These are phyloP conservation scores for Lepidurus apus DNA, from an alignment of 1,140 invertebrate species.

Conservation along the genomic window DNA sequence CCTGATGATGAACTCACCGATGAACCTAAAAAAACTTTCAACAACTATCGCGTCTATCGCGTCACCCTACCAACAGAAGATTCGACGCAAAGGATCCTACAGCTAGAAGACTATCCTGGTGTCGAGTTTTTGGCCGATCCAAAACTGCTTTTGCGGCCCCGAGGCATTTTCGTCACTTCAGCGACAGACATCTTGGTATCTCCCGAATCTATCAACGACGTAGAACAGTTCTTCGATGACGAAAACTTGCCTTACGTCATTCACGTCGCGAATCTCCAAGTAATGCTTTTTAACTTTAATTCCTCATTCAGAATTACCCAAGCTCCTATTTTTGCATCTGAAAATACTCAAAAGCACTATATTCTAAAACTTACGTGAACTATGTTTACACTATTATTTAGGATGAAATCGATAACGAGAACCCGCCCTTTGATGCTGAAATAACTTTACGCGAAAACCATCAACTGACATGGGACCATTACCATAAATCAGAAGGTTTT, in stretches of 20 bases:
- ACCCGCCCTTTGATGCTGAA: conserved; percentile 54
- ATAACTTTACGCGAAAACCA: conserved; percentile 43
- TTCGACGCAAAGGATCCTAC: conserved; percentile 23
- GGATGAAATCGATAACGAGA: conserved; percentile 67
- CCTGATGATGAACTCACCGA: neutral
- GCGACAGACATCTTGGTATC: conserved; percentile 16
- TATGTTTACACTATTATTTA: conserved; percentile 44
- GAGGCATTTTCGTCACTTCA: conserved; percentile 31
- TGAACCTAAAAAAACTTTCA: neutral
- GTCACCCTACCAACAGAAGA: conserved; percentile 33
- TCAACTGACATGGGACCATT: conserved; percentile 41
- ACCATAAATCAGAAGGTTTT: conserved; percentile 38
- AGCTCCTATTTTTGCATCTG: too few species aligned
- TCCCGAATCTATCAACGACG: conserved; percentile 26
- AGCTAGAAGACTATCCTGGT: conserved; percentile 30
- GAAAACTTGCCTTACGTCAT: conserved; percentile 50
- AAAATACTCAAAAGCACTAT: neutral
- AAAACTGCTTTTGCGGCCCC: conserved; percentile 25
- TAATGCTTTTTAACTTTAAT: conserved; percentile 40
- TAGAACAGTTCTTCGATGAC: conserved; percentile 27
- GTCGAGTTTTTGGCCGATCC: conserved; percentile 34
- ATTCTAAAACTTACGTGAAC: neutral
- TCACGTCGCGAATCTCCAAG: conserved; percentile 62
- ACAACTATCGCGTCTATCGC: conserved; percentile 30
- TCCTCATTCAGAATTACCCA: too few species aligned